phyloP scores from a whole-genome alignment of 2,888 invertebrate species.

The Noctua fimbriata region DNA sequence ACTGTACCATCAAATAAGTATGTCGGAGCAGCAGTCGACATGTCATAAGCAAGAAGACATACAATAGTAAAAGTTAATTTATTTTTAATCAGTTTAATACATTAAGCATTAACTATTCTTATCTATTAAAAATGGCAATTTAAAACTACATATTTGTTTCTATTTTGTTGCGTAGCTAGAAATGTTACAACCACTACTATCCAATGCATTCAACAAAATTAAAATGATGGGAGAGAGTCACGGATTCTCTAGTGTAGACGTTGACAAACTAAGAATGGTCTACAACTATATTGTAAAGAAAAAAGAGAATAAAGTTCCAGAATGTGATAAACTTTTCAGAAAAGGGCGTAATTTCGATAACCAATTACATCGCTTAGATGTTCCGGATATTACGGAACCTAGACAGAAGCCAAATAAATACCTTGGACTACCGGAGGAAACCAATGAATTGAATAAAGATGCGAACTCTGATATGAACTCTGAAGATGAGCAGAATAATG shows the following conservation, averaged over 20 bases:
- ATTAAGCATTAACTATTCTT: background rate
- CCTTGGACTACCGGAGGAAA: conserved; percentile 48
- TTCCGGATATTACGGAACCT: conserved; percentile 15
- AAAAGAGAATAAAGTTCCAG: conserved; percentile 61
- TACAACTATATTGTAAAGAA: conserved; percentile 76
- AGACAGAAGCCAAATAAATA: conserved; percentile 74
- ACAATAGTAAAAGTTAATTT: conserved; percentile 1
- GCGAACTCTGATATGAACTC: too few species aligned
- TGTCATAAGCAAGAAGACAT: background rate
- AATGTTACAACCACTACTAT: background rate
- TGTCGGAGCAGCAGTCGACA: background rate
- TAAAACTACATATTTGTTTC: background rate
- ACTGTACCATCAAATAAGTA: background rate
- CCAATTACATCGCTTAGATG: background rate
- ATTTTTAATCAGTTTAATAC: background rate
- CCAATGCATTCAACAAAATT: background rate
- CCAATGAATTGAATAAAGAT: too few species aligned
- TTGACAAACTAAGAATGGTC: conserved; percentile 79
- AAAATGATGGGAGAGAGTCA: conserved; percentile 54
- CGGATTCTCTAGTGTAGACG: conserved; percentile 71
- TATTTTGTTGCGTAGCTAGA: background rate
- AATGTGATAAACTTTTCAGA: conserved; percentile 77
- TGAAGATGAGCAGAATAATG: too few species aligned
- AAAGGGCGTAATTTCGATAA: conserved; percentile 67
- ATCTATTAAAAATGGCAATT: background rate